Base-by-base conservation (phyloP, 37 sponge, comb jelly and placozoan genomes). In the Spongilla lacustris region DNA sequence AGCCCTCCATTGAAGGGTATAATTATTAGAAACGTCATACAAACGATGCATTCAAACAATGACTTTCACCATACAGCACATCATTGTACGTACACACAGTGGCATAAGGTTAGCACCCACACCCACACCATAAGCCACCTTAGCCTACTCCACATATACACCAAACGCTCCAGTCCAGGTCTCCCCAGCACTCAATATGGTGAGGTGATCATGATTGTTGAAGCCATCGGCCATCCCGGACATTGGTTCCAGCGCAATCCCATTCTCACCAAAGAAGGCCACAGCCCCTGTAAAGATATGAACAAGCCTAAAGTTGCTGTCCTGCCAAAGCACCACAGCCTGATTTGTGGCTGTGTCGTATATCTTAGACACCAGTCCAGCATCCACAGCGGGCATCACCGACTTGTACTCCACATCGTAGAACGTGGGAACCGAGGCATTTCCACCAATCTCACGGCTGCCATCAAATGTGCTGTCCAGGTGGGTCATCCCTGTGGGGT, bases 171-270 rank as follows among this genome's bases (percentile, higher is more conserved):
- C 92, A 23, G 3, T 66, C 95, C 95, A 94, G 13, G 68, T 88
- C 80, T 94, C 92, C 8, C 78, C 85, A 33, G 82, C 95, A 82
- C 89, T 94, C 23, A 94, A 73, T 4, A 81, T 81, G 31, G 58
- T 84, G 36, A 94, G 86, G 34, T 71, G 68, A 37, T 91, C 89
- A 31, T 88, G 88, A 38, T 94, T 94, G 48, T 94, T 94, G 86
- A 80, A 94, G n/a, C 80, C 83, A 74, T 94, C 95, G 4, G 92
- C 86, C 92, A 88, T 88, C 14, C 83, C 95, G 34, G 91, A 84
- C 95, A 94, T 94, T 68, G 95, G 95, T 67, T 91, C 95, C 5
- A 94, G 82, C 37, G 91, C 95, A 29, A 94, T 73, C 10, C 87
- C 88, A 22, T 87, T 69, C 69, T 86, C 91, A 36, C 75, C 76